phyloP scores from a whole-genome alignment of 2,113 vertebrate species.

The Lophochroa leadbeateri region DNA sequence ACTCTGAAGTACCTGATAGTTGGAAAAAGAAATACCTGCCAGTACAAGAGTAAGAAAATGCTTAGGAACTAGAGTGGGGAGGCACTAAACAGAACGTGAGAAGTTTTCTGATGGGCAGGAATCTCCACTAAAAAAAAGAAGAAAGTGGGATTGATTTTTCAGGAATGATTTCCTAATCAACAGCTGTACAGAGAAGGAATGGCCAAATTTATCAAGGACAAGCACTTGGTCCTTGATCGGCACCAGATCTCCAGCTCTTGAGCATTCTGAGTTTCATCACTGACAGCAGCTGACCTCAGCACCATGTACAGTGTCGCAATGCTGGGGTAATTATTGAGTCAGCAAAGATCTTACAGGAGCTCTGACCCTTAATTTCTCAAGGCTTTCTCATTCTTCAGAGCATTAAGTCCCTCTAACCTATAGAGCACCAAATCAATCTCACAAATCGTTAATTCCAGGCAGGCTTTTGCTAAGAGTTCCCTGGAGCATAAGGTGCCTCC shows the following conservation, averaged over 20 bases:
- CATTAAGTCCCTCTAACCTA: neutral
- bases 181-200: neutral
- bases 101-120: neutral
- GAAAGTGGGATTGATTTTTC: neutral
- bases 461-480: neutral
- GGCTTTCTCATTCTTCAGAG: neutral
- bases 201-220: neutral
- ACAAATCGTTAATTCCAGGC: neutral
- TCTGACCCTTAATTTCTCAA: neutral
- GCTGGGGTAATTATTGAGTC: neutral
- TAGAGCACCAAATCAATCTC: neutral
- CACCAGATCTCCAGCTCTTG: neutral
- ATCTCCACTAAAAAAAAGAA: neutral
- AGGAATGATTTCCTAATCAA: neutral
- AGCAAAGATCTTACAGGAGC: neutral
- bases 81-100: neutral
- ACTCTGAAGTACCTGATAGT: neutral
- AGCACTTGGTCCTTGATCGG: neutral
- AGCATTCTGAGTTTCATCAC: neutral
- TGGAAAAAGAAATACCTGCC: neutral
- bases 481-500: neutral
- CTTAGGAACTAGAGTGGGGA: neutral
- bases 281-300: slow-evolving; percentile 8
- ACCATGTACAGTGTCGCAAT: accelerated
- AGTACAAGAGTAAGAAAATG: neutral